These are phyloP conservation scores for Enteromius viviparus DNA, from an alignment of 2,797 vertebrate species.

Conservation along the genomic window DNA sequence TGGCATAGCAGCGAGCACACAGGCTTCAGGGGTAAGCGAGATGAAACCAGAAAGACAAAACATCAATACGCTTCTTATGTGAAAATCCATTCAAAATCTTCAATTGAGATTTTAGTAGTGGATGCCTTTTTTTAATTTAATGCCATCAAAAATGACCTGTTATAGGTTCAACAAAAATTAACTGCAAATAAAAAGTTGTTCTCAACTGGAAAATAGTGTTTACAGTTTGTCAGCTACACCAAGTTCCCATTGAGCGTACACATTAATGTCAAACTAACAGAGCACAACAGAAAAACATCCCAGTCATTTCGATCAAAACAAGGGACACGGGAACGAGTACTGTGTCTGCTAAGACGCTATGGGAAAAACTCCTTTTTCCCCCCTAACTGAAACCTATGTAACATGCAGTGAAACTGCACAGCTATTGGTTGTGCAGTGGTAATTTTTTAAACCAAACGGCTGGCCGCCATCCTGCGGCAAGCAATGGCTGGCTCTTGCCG, in stretches of 20 bases:
- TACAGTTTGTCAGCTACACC: not conserved
- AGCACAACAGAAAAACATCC: not conserved
- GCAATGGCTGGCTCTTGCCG: too few relatives aligned
- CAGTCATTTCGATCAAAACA: not conserved
- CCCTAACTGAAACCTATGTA: too few relatives aligned
- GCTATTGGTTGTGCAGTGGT: too few relatives aligned
- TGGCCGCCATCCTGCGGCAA: too few relatives aligned
- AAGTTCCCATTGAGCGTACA: not conserved
- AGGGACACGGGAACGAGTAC: too few relatives aligned
- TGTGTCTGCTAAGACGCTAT: too few relatives aligned
- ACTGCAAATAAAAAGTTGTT: not conserved
- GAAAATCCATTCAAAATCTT: slow-evolving; percentile 1
- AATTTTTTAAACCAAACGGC: too few relatives aligned
- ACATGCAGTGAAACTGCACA: too few relatives aligned
- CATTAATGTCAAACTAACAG: not conserved
- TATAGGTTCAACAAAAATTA: not conserved
- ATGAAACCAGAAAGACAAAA: slow-evolving; percentile 39
- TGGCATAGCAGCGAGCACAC: slow-evolving; percentile 57
- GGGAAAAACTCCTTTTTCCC: too few relatives aligned
- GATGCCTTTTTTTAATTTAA: not conserved
- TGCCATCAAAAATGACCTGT: not conserved
- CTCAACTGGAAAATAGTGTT: not conserved
- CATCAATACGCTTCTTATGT: slow-evolving; percentile 33
- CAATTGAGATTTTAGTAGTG: not conserved
- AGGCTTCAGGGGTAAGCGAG: slow-evolving; percentile 40